A percentile compares a stretch with the other conserved stretches of the same genome.
Conservation (phyloP, 2,797 vertebrate genomes). For the Loriculus beryllinus region DNA sequence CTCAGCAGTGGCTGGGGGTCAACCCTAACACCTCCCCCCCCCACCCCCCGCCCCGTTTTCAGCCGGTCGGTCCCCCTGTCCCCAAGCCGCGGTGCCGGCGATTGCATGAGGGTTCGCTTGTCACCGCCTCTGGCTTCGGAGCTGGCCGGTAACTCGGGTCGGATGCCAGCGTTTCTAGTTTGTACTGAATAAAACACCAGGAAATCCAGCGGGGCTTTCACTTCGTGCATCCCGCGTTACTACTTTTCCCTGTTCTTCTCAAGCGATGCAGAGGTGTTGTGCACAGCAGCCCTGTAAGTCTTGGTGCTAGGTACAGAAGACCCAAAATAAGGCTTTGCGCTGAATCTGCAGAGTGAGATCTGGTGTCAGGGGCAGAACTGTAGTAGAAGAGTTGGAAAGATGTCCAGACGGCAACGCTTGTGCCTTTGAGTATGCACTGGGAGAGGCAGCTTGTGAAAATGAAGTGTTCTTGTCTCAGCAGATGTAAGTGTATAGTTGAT, state of each 20-base stretch:
- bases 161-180: not conserved
- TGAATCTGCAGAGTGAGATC: not conserved
- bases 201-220: not conserved
- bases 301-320: not conserved
- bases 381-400: not conserved
- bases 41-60: not conserved
- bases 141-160: not conserved
- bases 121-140: not conserved
- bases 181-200: not conserved
- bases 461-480: conserved; percentile 15
- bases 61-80: not conserved
- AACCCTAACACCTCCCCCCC: not conserved
- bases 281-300: not conserved
- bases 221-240: not conserved
- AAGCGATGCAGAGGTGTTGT: not conserved
- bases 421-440: not conserved
- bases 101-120: not conserved
- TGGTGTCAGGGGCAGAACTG: not conserved
- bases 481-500: conserved; percentile 32
- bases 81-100: not conserved
- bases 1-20: conserved; percentile 66
- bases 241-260: not conserved
- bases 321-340: not conserved
- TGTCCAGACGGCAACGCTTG: not conserved
- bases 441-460: conserved; percentile 7